Evolutionary conservation across 1,140 invertebrate genomes (phyloP).

Genomic region (Nasonia vitripennis): DNA sequence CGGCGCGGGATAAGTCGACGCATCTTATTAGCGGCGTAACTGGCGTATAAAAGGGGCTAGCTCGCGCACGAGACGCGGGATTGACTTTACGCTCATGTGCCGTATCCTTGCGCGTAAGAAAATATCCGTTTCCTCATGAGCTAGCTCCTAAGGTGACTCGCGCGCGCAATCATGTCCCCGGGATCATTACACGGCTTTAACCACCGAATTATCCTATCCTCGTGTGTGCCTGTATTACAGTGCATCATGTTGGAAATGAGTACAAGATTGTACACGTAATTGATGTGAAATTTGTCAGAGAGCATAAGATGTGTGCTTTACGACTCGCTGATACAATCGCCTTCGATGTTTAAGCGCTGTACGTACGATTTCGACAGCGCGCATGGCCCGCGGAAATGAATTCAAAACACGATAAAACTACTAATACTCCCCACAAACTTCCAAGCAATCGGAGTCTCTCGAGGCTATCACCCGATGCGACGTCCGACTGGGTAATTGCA

Average conservation of each 20-base stretch:
- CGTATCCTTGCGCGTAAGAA: not conserved
- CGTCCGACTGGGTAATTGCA: not conserved
- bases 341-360: too few relatives aligned
- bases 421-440: too few relatives aligned
- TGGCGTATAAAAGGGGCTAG: conserved; percentile 36
- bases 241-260: not conserved
- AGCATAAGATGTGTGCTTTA: not conserved
- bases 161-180: not conserved
- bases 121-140: conserved; percentile 39
- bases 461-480: too few relatives aligned
- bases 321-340: too few relatives aligned
- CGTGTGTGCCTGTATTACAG: not conserved
- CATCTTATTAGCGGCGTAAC: conserved; percentile 42
- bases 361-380: too few relatives aligned
- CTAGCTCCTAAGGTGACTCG: not conserved
- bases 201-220: not conserved
- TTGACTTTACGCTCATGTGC: not conserved
- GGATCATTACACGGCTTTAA: not conserved
- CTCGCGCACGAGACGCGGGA: too few relatives aligned
- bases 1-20: conserved; percentile 18
- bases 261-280: not conserved
- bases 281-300: not conserved
- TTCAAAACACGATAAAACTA: too few relatives aligned
- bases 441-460: too few relatives aligned
- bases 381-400: too few relatives aligned